These are phyloP conservation scores for Sarcophaga caerulescens DNA, from an alignment of 2,888 invertebrate species.

Conservation along the genomic window DNA sequence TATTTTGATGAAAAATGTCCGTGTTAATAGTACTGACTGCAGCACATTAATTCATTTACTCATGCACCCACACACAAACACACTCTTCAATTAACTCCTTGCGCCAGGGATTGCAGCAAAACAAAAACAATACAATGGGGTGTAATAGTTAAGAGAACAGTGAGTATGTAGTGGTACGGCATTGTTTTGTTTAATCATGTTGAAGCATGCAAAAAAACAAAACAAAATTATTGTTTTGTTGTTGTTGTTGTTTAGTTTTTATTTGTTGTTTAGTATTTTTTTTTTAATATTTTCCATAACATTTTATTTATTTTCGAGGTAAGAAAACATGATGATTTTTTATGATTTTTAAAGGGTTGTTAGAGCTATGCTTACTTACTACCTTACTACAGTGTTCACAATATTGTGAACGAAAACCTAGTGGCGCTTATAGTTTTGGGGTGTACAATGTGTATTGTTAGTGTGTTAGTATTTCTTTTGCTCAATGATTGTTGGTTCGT, in stretches of 20 bases:
- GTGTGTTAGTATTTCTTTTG: neutral
- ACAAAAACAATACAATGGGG: no score
- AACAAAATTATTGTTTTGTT: neutral
- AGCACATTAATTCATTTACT: slow-evolving; percentile 1
- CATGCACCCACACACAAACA: slow-evolving; percentile 1
- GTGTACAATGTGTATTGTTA: neutral
- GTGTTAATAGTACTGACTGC: slow-evolving; percentile 36
- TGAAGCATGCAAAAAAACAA: neutral
- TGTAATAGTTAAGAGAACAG: no score
- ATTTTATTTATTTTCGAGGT: slow-evolving; percentile 62
- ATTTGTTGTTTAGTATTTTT: slow-evolving; percentile 11
- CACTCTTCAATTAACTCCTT: slow-evolving; percentile 14
- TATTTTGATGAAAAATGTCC: slow-evolving; percentile 51
- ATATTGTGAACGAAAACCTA: neutral
- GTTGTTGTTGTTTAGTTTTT: neutral
- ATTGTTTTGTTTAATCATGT: neutral
- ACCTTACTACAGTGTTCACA: no score
- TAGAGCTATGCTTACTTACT: neutral
- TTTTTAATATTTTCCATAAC: slow-evolving; percentile 60
- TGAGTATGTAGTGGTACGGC: neutral
- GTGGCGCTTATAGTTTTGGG: neutral
- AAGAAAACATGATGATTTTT: slow-evolving; percentile 30
- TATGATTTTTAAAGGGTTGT: neutral
- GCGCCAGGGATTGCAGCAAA: no score
- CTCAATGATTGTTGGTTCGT: neutral